Percentiles rank a stretch among this genome's conserved stretches.
Evolutionary conservation across 2,797 vertebrate genomes (phyloP).

Genomic region (Cheirogaleus major): DNA sequence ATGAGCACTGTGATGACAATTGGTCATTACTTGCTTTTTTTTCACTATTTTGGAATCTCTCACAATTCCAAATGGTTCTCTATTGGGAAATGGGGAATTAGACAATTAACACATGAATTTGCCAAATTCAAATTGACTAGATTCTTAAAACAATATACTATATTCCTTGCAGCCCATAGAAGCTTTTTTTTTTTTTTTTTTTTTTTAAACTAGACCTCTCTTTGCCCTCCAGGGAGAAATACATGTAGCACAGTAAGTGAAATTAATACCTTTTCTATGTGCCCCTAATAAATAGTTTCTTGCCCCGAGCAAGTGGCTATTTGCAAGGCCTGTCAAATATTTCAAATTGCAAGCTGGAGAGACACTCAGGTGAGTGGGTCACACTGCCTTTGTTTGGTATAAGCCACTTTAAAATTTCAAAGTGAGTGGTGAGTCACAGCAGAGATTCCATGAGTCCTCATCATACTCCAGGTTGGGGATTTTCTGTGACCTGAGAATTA

Average conservation of each 20-base stretch:
- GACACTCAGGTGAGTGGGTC: constrained; percentile 41
- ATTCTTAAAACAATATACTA: background rate
- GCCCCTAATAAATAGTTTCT: constrained; percentile 59
- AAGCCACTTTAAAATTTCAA: constrained; percentile 30
- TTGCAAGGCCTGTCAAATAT: constrained; percentile 61
- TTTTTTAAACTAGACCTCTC: background rate
- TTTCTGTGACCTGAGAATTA: background rate
- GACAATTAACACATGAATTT: background rate
- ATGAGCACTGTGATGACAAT: background rate
- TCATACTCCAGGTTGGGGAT: background rate
- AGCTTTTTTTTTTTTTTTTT: background rate
- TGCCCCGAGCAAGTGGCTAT: constrained; percentile 45
- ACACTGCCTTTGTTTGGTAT: constrained; percentile 36
- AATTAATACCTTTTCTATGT: constrained; percentile 58
- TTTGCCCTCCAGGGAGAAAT: constrained; percentile 53
- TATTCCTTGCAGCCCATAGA: background rate
- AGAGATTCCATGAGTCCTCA: background rate
- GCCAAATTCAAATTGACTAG: background rate
- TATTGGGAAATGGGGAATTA: background rate
- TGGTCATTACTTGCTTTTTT: constrained; percentile 36
- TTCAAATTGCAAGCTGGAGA: constrained; percentile 37
- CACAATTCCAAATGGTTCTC: background rate
- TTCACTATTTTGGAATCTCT: background rate
- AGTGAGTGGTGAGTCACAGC: background rate
- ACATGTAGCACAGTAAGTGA: constrained; percentile 43